Base-by-base conservation (phyloP, 2,113 vertebrate species). In the Gopherus flavomarginatus region DNA sequence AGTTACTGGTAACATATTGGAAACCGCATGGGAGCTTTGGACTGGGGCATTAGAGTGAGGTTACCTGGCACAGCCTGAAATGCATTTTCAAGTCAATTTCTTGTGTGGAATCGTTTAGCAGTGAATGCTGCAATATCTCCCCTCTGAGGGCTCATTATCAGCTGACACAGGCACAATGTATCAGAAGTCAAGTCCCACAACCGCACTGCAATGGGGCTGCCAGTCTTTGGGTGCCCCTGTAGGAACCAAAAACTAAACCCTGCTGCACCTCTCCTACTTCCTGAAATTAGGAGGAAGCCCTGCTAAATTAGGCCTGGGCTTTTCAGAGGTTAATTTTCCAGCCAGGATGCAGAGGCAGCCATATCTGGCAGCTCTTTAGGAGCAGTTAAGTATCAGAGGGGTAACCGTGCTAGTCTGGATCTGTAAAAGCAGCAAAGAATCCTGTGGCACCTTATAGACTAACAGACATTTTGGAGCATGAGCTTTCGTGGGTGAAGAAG, bases 21-120 rank as follows among this genome's bases (percentile, higher is more conserved):
- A 97, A 84, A 86, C 89, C 92, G 86, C 96, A 95, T 94, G 94
- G 89, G 95, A 97, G 93, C 90, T 88, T 92, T 97, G 94, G 96
- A 96, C 95, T 97, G 91, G 95, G 89, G 97, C 98, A 97, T 97
- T 95, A 95, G 57, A 89, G 94, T 96, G 82, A 97, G 90, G 96
- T 94, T 96, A 97, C 91, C 94, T 96, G 87, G 88, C 91, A 97
- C 87, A 96, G 95, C 94, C 94, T 94, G 94, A 95, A 94, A 97
- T 88, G 50, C 87, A 92, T 97, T 97, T 97, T 96, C 84, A 85
- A 96, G 95, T 97, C 83, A 95, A 42, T 97, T 97, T 98, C 96
- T 86, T 93, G 97, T 90, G 85, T 86, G 95, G 97, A 97, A 69
- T 90, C 54, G 65, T 96, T 98, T 96, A 97, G 94, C 87, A 96